A percentile compares a stretch with the other conserved stretches of the same genome.
These are phyloP conservation scores for Pardosa pseudoannulata DNA, from an alignment of 2,888 invertebrate species.

Conservation along the genomic window DNA sequence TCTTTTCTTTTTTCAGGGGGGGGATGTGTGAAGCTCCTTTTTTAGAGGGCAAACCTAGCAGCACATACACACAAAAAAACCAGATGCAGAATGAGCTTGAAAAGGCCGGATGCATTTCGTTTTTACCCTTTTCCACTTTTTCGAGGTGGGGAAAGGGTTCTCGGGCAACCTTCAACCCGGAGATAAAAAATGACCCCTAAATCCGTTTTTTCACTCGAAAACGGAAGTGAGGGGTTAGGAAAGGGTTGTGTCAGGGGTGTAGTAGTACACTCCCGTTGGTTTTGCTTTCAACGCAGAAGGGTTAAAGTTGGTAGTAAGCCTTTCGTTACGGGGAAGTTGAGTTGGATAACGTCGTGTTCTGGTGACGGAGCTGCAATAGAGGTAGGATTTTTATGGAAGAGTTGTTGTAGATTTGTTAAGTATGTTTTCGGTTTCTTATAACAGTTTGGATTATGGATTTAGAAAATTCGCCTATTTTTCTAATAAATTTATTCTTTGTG, in stretches of 20 bases:
- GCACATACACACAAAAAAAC: not conserved
- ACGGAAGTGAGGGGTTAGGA: conserved; percentile 23
- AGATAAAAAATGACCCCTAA: conserved; percentile 40
- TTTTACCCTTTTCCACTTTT: not conserved
- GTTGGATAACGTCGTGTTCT: not conserved
- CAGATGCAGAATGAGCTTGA: conserved; percentile 3
- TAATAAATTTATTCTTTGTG: too few relatives aligned
- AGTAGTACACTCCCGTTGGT: not conserved
- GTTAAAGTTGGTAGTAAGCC: conserved; percentile 43
- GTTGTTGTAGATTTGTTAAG: too few relatives aligned
- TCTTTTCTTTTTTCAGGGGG: too few relatives aligned
- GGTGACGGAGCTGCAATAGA: not conserved
- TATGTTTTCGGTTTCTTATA: too few relatives aligned
- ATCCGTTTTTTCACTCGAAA: conserved; percentile 23
- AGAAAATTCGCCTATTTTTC: too few relatives aligned
- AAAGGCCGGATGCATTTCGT: conserved; percentile 22
- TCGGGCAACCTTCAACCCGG: conserved; percentile 49
- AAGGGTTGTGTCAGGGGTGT: conserved; percentile 10
- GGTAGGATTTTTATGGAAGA: too few relatives aligned
- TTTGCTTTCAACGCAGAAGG: conserved; percentile 19
- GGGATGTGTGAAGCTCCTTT: not conserved
- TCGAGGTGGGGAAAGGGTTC: conserved; percentile 41
- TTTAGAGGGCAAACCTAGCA: not conserved
- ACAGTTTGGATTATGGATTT: too few relatives aligned
- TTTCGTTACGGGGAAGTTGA: conserved; percentile 42